Conservation (phyloP, 2,797 vertebrate genomes). For the Halcyon smyrnensis region DNA sequence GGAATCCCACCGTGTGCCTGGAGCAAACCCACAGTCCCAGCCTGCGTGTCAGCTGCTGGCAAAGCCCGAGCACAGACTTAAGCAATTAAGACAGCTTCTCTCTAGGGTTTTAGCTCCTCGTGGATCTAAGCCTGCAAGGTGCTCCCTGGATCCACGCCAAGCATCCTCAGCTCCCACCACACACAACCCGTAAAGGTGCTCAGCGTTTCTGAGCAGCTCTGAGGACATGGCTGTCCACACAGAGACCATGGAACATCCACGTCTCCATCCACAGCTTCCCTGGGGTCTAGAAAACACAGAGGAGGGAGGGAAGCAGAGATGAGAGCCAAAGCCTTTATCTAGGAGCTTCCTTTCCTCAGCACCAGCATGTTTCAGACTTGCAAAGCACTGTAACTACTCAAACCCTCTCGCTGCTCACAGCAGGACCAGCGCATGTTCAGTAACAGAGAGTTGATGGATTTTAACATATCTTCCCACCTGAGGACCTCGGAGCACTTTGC, state of each 20-base stretch:
- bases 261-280: neutral
- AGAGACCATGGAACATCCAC: accelerated
- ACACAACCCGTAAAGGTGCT: neutral
- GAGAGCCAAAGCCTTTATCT: neutral
- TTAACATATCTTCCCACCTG: neutral
- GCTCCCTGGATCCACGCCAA: accelerated
- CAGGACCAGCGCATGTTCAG: accelerated
- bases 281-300: neutral
- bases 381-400: neutral
- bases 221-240: accelerated
- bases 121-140: neutral
- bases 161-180: neutral
- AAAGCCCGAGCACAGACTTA: neutral
- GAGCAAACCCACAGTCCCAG: neutral
- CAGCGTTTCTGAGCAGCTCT: neutral
- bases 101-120: neutral
- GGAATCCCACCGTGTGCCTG: neutral
- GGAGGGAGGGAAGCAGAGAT: neutral
- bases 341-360: neutral
- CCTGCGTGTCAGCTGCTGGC: neutral
- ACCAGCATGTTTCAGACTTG: neutral
- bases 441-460: accelerated
- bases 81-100: slow-evolving; percentile 23
- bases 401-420: neutral
- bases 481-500: neutral